A percentile compares a stretch with the other conserved stretches of the same genome.
phyloP scores from a whole-genome alignment of 2,888 invertebrate species.

The Meghimatium bilineatum region DNA sequence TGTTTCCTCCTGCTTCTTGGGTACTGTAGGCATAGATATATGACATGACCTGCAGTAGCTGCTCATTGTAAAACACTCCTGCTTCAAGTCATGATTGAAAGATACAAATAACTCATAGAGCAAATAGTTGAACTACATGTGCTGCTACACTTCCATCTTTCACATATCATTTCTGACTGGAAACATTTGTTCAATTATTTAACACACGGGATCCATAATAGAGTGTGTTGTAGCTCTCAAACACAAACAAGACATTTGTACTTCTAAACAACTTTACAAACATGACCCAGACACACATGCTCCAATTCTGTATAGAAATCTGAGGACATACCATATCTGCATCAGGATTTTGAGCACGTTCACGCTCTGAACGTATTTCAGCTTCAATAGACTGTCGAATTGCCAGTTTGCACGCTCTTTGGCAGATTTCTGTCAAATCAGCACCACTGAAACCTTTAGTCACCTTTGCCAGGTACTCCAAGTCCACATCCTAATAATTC shows the following conservation, averaged over 20 bases:
- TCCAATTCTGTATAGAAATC: background rate
- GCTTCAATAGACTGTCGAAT: constrained; percentile 98
- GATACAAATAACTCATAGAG: too few species aligned
- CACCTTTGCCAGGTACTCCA: constrained; percentile 82
- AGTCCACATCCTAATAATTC: constrained; percentile 87
- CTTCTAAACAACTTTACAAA: background rate
- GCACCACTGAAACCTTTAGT: constrained; percentile 99
- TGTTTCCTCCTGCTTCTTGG: too few species aligned
- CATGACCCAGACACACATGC: background rate
- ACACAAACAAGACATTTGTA: background rate
- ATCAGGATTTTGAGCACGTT: constrained; percentile 86
- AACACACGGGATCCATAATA: too few species aligned
- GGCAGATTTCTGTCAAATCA: constrained; percentile 99
- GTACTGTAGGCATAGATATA: too few species aligned
- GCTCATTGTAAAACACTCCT: too few species aligned
- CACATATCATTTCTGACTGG: too few species aligned
- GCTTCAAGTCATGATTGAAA: too few species aligned
- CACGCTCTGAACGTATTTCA: constrained; percentile 93
- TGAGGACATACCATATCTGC: constrained; percentile 77
- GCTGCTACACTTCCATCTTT: too few species aligned
- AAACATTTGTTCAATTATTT: too few species aligned
- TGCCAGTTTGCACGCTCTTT: constrained; percentile 98
- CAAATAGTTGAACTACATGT: too few species aligned
- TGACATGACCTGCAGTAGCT: too few species aligned
- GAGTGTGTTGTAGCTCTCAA: too few species aligned